These are phyloP conservation scores for Cepphus grylle DNA, from an alignment of 2,113 vertebrate species.

Conservation along the genomic window DNA sequence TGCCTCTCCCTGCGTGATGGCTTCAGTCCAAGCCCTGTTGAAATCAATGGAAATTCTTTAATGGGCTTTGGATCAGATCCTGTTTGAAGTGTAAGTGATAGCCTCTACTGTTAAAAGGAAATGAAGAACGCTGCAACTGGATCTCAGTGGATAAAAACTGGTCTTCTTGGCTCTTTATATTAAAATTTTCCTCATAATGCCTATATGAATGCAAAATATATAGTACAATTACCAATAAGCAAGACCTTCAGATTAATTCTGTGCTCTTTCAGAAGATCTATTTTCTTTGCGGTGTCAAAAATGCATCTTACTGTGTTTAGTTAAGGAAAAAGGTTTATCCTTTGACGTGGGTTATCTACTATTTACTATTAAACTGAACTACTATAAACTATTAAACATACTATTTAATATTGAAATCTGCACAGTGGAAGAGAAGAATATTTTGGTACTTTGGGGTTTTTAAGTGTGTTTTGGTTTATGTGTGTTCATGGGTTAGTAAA, in stretches of 20 bases:
- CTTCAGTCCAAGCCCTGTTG: not conserved
- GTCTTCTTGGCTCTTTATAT: not conserved
- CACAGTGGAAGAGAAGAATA: not conserved
- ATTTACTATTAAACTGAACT: not conserved
- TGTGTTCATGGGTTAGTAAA: not conserved
- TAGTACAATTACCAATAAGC: not conserved
- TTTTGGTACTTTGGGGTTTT: not conserved
- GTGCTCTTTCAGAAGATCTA: not conserved
- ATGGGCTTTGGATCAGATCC: conserved; percentile 41
- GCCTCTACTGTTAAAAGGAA: not conserved
- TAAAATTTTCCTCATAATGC: not conserved
- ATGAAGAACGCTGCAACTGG: not conserved
- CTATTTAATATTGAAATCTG: not conserved
- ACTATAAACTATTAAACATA: not conserved
- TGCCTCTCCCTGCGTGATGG: not conserved
- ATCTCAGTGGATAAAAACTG: not conserved
- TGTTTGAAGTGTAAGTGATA: conserved; percentile 31
- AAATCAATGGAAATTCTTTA: conserved; percentile 52
- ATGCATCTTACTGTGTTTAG: not conserved
- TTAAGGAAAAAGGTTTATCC: not conserved
- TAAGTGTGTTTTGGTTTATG: not conserved
- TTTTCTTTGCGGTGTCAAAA: not conserved
- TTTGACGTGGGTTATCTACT: not conserved
- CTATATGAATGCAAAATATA: not conserved
- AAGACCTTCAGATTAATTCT: not conserved